phyloP scores from a whole-genome alignment of 1,140 invertebrate species.

The Drosophila chauvacae region DNA sequence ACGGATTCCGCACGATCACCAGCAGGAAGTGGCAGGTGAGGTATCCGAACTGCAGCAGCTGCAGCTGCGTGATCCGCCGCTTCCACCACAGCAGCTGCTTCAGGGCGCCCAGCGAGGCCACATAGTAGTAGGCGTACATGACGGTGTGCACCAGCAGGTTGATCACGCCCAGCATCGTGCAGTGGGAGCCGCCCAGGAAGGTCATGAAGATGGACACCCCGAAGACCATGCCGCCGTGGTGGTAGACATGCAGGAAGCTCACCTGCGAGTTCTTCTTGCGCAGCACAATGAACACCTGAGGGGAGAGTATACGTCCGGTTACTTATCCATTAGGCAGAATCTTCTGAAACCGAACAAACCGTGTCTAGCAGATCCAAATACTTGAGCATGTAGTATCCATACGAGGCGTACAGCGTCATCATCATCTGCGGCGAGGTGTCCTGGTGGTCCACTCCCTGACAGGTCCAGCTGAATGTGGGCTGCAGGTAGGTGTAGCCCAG shows the following conservation, averaged over 20 bases:
- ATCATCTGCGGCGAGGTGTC: conserved; percentile 85
- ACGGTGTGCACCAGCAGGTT: conserved; percentile 78
- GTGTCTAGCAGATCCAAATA: conserved; percentile 87
- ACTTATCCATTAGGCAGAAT: not conserved
- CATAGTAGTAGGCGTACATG: conserved; percentile 79
- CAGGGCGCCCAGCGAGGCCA: conserved; percentile 54
- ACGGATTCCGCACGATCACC: conserved; percentile 68
- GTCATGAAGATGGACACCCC: conserved; percentile 85
- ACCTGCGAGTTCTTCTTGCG: conserved; percentile 93
- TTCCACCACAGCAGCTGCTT: conserved; percentile 85
- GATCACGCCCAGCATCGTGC: conserved; percentile 71
- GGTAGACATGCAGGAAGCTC: conserved; percentile 93
- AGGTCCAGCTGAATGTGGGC: conserved; percentile 87
- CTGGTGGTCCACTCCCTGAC: conserved; percentile 87
- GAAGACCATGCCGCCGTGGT: conserved; percentile 90
- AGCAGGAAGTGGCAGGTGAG: conserved; percentile 87
- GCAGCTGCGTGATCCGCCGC: conserved; percentile 71
- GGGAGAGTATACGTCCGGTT: not conserved
- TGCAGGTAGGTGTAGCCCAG: conserved; percentile 83
- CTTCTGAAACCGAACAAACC: conserved; percentile 75
- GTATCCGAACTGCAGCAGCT: conserved; percentile 84
- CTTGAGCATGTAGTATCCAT: conserved; percentile 86
- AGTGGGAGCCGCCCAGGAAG: conserved; percentile 86
- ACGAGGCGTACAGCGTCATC: conserved; percentile 87
- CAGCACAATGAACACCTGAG: conserved; percentile 90